Evolutionary conservation across 2,113 vertebrate species (phyloP).

Genomic region (Oryzias woworae): DNA sequence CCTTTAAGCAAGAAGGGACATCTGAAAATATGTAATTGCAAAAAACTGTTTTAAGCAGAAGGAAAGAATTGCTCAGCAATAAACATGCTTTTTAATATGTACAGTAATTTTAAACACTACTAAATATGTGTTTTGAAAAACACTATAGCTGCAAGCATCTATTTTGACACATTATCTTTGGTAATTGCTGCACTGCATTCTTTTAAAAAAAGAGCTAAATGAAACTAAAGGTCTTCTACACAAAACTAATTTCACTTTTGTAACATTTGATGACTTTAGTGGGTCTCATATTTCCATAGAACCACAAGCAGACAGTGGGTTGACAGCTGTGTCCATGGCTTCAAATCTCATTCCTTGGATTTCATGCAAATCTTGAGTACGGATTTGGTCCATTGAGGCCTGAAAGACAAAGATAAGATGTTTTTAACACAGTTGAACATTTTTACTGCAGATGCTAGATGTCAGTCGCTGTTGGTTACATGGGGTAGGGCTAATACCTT

Average conservation of each 20-base stretch:
- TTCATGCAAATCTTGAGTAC: conserved; percentile 75
- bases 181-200: conserved; percentile 19
- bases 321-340: neutral
- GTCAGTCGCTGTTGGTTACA: no score
- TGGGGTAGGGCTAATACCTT: no score
- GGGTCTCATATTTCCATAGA: neutral
- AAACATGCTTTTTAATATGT: conserved; percentile 1
- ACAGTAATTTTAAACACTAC: conserved; percentile 6
- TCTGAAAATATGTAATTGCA: neutral
- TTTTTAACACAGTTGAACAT: no score
- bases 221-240: neutral
- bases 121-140: conserved; percentile 19
- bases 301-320: neutral
- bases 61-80: neutral
- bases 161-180: conserved; percentile 3
- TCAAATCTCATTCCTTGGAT: conserved; percentile 5
- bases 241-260: conserved; percentile 9
- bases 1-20: neutral
- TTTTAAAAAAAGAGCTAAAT: neutral
- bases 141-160: neutral
- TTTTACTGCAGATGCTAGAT: no score
- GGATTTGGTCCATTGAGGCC: conserved; percentile 73
- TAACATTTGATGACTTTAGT: conserved; percentile 11
- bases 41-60: conserved; percentile 7
- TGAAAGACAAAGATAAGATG: conserved; percentile 41